Base-by-base conservation (phyloP, 2,888 invertebrate genomes). In the Dyspetes luteomarginatus region DNA sequence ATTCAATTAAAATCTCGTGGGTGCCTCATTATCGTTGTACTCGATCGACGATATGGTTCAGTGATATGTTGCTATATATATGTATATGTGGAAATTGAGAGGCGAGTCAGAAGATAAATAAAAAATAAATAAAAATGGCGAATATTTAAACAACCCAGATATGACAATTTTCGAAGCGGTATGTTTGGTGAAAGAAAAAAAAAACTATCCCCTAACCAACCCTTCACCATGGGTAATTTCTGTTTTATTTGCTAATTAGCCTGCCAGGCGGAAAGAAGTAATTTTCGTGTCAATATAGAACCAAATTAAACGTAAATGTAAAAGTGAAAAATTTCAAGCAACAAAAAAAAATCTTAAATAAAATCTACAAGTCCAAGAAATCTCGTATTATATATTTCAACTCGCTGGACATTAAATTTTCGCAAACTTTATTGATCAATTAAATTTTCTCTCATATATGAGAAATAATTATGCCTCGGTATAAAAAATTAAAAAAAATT, bases 161-260 rank as follows among this genome's bases (percentile, higher is more conserved):
- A 48, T 26, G 3, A 12, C 30, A n/a, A 17, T 65, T 65, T 65
- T 28, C 19, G 9, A 9, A 5, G 3, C n/a, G 15, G 4, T 43
- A 24, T 45, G 5, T 1, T 1, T 4, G 5, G n/a, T n/a, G n/a
- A n/a, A n/a, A n/a, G n/a, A n/a, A n/a, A n/a, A n/a, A n/a, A 43
- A 43, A 62, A 62, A 28, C 26, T 62, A n/a, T 15, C 15, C 45
- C 22, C 19, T 41, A 9, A 17, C 48, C 28, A 3, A 7, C 43
- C 3, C 52, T 12, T 15, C 48, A 15, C 48, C 17, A n/a, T 55
- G 12, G 9, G 60, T 68, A 17, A 26, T 69, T 48, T 30, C 48
- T n/a, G 52, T 28, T 28, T 50, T 65, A 74, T 69, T 79, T 79
- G 50, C 69, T 41, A 69, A 71, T 79, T 71, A 79, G 43, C 0